phyloP scores from a whole-genome alignment of 2,113 vertebrate species.

The Pontoporia blainvillei region DNA sequence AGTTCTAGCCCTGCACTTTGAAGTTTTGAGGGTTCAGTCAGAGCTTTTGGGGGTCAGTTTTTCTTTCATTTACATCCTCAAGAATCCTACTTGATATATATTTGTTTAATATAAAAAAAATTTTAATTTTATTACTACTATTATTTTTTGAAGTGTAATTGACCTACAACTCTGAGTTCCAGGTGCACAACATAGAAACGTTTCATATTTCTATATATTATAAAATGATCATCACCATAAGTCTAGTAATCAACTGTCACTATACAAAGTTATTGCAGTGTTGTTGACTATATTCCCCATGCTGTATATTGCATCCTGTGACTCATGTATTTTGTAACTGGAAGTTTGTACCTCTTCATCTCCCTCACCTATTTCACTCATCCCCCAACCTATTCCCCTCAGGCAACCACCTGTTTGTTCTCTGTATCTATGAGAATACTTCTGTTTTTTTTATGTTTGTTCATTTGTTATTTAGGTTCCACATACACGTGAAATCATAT shows the following conservation, averaged over 20 bases:
- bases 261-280: neutral
- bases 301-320: neutral
- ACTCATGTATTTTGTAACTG: neutral
- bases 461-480: neutral
- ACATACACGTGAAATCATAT: neutral
- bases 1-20: neutral
- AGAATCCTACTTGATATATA: neutral
- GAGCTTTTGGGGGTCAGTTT: neutral
- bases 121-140: neutral
- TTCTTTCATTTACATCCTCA: neutral
- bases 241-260: neutral
- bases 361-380: neutral
- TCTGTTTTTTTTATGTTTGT: neutral
- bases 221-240: neutral
- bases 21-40: neutral
- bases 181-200: neutral
- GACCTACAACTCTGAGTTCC: neutral
- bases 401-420: neutral
- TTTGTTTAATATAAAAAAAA: neutral
- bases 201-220: neutral
- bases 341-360: neutral
- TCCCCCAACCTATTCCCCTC: neutral
- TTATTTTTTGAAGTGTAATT: neutral
- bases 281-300: neutral
- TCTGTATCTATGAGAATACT: neutral